Percentiles rank a stretch among this genome's conserved stretches.
Evolutionary conservation across 2,113 vertebrate genomes (phyloP).

Genomic region (Bos indicus): DNA sequence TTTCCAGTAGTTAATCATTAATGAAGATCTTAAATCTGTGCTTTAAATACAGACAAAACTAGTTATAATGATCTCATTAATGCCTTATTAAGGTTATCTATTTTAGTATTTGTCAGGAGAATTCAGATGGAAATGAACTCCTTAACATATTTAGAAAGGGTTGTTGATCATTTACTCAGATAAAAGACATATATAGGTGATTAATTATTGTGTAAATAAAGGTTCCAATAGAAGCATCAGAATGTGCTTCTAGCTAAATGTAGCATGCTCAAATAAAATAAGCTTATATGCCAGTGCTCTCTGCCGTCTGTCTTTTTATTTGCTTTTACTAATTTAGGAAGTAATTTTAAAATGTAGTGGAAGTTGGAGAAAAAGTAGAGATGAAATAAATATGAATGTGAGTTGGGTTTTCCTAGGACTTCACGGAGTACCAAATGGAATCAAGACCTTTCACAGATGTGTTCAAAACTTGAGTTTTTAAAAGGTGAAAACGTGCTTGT

Average conservation of each 20-base stretch:
- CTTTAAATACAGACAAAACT: constrained; percentile 71
- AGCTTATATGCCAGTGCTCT: not conserved
- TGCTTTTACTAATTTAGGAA: not conserved
- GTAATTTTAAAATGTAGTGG: not conserved
- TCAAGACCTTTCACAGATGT: not conserved
- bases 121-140: constrained; percentile 63
- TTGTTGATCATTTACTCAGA: constrained; percentile 44
- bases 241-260: not conserved
- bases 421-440: not conserved
- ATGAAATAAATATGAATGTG: not conserved
- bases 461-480: constrained; percentile 15
- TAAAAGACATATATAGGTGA: constrained; percentile 50
- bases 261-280: not conserved
- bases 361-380: not conserved
- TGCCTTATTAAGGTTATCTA: constrained; percentile 61
- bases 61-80: constrained; percentile 70
- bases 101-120: constrained; percentile 66
- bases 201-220: constrained; percentile 61
- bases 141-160: constrained; percentile 39
- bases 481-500: not conserved
- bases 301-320: not conserved
- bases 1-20: constrained; percentile 69
- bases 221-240: not conserved
- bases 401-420: not conserved
- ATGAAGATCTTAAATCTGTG: constrained; percentile 61